Percentiles rank a stretch among this genome's conserved stretches.
These are phyloP conservation scores for Trialeurodes vaporariorum DNA, from an alignment of 1,140 invertebrate genomes.

Conservation along the genomic window DNA sequence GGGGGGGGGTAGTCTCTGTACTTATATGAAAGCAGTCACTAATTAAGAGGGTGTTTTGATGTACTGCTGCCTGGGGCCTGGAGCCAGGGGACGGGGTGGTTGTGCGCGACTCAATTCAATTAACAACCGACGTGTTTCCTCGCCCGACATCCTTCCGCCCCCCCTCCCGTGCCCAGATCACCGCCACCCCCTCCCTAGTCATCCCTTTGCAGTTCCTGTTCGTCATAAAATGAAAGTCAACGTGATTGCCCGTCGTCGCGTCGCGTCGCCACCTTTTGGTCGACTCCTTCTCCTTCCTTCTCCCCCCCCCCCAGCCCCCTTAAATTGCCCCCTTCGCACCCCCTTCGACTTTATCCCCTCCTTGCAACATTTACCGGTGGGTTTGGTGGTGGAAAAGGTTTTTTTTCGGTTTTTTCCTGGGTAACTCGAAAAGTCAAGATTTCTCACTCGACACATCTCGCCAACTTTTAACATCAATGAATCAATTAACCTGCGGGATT, in stretches of 20 bases:
- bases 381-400: too few species aligned
- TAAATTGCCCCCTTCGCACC: too few species aligned
- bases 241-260: background rate
- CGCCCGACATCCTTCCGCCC: background rate
- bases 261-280: too few species aligned
- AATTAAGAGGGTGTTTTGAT: background rate
- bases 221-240: background rate
- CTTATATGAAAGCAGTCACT: background rate
- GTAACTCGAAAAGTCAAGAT: background rate
- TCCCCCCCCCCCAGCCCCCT: too few species aligned
- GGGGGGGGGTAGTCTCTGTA: background rate
- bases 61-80: background rate
- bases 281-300: too few species aligned
- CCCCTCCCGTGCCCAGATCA: too few species aligned
- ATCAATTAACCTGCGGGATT: too few species aligned
- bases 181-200: too few species aligned
- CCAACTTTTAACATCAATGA: too few species aligned
- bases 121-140: background rate
- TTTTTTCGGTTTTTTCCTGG: background rate
- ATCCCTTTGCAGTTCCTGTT: too few species aligned
- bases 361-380: too few species aligned
- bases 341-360: too few species aligned
- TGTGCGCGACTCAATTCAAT: background rate
- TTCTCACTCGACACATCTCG: background rate
- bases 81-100: background rate